These are phyloP conservation scores for Oryzias javanicus DNA, from an alignment of 2,113 vertebrate species.

Conservation along the genomic window DNA sequence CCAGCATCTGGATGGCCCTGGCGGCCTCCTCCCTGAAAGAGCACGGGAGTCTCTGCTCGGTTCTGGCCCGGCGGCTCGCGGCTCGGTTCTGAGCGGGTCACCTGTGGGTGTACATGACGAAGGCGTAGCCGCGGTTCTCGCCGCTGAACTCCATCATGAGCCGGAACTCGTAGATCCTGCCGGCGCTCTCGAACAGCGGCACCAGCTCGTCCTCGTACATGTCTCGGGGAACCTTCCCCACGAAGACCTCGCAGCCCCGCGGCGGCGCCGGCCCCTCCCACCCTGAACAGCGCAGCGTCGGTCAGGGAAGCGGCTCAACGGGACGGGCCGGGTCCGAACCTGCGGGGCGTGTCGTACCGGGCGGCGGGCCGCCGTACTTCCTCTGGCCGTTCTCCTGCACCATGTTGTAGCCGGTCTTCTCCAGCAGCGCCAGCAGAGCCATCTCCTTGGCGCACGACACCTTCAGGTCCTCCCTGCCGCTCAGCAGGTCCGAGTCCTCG, in stretches of 20 bases:
- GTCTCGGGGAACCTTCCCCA: constrained; percentile 95
- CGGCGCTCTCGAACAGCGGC: constrained; percentile 89
- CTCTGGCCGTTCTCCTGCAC: constrained; percentile 96
- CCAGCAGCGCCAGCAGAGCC: constrained; percentile 86
- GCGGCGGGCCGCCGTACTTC: constrained; percentile 94
- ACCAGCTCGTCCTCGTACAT: constrained; percentile 94
- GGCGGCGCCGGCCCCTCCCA: constrained; percentile 93
- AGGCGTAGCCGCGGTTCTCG: constrained; percentile 95
- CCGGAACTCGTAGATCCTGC: constrained; percentile 91
- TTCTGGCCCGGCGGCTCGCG: background rate
- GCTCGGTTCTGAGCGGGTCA: background rate
- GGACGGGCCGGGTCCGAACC: background rate
- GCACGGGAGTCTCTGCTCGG: background rate
- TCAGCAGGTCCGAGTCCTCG: background rate
- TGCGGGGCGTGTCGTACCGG: constrained; percentile 60
- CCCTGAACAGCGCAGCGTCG: constrained; percentile 67
- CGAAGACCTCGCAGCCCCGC: constrained; percentile 96
- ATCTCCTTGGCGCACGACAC: constrained; percentile 73
- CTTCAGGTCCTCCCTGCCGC: constrained; percentile 56
- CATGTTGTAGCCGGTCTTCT: constrained; percentile 90
- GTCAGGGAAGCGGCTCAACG: background rate
- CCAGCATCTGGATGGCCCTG: constrained; percentile 86
- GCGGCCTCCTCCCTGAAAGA: constrained; percentile 84
- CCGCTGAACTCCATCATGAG: constrained; percentile 99
- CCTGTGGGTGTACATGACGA: constrained; percentile 90